These are phyloP conservation scores for Chiloscyllium punctatum DNA, from an alignment of 2,797 vertebrate species.

Conservation along the genomic window DNA sequence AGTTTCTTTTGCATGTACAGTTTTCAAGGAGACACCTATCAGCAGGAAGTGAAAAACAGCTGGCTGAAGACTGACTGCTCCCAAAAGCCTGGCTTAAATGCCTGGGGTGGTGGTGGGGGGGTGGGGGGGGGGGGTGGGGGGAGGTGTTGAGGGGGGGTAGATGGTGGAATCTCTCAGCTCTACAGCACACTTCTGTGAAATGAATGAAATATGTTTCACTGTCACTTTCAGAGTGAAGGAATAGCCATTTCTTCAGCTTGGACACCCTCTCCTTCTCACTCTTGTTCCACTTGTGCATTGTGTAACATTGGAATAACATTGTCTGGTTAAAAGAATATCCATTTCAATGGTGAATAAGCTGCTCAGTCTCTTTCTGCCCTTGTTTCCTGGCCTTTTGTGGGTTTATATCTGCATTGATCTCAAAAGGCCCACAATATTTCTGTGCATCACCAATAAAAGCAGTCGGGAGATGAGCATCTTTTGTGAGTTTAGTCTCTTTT, in stretches of 20 bases:
- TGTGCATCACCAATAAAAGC: background rate
- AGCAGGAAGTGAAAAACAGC: background rate
- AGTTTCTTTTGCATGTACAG: background rate
- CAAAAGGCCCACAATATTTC: background rate
- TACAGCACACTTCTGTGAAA: background rate
- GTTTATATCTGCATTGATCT: background rate
- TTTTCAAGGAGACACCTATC: conserved; percentile 11
- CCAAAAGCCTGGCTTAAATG: background rate
- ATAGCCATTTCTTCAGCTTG: background rate
- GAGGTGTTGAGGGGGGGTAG: no score
- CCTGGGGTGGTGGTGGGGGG: background rate
- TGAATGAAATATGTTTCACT: background rate
- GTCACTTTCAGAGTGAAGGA: conserved; percentile 17
- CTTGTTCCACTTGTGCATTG: background rate
- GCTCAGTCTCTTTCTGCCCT: background rate
- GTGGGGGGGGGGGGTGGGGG: no score
- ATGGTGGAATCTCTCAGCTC: background rate
- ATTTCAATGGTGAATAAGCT: background rate
- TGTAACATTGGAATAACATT: background rate
- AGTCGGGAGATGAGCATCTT: background rate
- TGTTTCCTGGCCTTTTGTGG: background rate
- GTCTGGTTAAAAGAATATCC: background rate
- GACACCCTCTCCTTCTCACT: no score
- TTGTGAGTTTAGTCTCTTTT: background rate
- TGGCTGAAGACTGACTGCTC: background rate